These are phyloP conservation scores for roundworm (Caenorhabditis elegans) DNA, from an alignment of 1,140 invertebrate genomes.

Conservation along the genomic window DNA sequence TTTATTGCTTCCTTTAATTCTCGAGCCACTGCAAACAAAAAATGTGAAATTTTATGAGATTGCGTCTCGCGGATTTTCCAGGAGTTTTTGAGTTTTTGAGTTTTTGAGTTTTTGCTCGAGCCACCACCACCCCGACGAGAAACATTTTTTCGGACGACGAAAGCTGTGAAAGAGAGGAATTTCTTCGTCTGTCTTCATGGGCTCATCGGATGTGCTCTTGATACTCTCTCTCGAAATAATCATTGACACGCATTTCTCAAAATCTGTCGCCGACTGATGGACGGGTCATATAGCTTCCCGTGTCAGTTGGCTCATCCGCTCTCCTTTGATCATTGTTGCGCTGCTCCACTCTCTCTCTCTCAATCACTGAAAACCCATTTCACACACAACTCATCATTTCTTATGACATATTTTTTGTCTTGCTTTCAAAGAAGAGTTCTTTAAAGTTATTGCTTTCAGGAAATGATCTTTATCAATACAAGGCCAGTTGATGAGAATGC, in stretches of 20 bases:
- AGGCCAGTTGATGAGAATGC: constrained; percentile 9
- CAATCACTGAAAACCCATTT: background rate
- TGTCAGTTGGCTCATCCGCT: background rate
- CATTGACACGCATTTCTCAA: constrained; percentile 9
- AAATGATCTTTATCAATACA: constrained; percentile 8
- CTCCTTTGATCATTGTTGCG: background rate
- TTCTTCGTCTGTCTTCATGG: no score
- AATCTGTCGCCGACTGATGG: constrained; percentile 6
- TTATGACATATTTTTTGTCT: constrained; percentile 22
- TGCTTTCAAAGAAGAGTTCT: background rate
- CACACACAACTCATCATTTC: constrained; percentile 31
- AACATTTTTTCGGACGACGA: constrained; percentile 27
- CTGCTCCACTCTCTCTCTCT: constrained; percentile 1
- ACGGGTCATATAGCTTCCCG: constrained; percentile 17
- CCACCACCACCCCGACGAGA: constrained; percentile 7
- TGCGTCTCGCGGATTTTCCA: no score
- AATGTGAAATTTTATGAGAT: background rate
- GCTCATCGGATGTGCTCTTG: background rate
- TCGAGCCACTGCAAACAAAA: no score
- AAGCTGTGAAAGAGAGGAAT: no score
- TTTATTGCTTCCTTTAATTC: background rate
- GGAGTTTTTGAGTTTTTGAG: no score
- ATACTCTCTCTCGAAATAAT: background rate
- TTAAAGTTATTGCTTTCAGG: background rate
- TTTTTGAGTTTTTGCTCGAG: background rate